These are phyloP conservation scores for Urechis unicinctus DNA, from an alignment of 2,888 invertebrate genomes.

Conservation along the genomic window DNA sequence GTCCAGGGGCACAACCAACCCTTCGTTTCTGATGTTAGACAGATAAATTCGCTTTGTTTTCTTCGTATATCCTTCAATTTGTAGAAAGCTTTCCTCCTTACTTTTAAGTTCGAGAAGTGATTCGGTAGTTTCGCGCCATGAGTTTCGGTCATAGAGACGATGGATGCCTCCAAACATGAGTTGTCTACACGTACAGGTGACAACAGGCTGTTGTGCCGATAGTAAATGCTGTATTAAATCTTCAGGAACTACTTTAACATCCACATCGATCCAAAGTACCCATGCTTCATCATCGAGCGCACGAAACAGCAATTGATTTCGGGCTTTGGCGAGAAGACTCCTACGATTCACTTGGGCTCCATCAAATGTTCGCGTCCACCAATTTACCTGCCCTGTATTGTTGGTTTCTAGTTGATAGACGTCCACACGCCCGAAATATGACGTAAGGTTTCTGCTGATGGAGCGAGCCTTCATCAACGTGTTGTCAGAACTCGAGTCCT, in stretches of 20 bases:
- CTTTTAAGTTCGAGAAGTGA: conserved; percentile 26
- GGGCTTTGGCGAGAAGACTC: conserved; percentile 33
- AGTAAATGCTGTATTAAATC: conserved; percentile 38
- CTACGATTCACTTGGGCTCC: conserved; percentile 19
- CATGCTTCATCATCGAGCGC: conserved; percentile 27
- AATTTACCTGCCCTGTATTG: neutral
- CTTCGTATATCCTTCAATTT: conserved; percentile 37
- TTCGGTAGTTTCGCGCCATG: conserved; percentile 37
- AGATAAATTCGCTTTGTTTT: conserved; percentile 26
- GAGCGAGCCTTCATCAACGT: conserved; percentile 14
- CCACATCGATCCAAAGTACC: conserved; percentile 43
- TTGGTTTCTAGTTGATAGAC: neutral
- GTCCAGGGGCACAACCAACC: conserved; percentile 36
- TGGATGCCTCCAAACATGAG: conserved; percentile 8
- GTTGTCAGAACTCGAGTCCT: conserved; percentile 38
- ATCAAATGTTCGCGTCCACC: neutral
- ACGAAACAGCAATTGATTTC: conserved; percentile 30
- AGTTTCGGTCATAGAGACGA: conserved; percentile 36
- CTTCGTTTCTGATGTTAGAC: conserved; percentile 33
- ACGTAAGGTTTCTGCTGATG: neutral
- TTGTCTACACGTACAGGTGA: conserved; percentile 30
- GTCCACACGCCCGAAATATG: neutral
- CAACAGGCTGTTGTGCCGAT: conserved; percentile 30
- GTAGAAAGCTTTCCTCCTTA: conserved; percentile 23
- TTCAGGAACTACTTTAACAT: conserved; percentile 28